A percentile compares a stretch with the other conserved stretches of the same genome.
phyloP scores from a whole-genome alignment of 2,113 vertebrate genomes.

The Pygathrix nemaeus region DNA sequence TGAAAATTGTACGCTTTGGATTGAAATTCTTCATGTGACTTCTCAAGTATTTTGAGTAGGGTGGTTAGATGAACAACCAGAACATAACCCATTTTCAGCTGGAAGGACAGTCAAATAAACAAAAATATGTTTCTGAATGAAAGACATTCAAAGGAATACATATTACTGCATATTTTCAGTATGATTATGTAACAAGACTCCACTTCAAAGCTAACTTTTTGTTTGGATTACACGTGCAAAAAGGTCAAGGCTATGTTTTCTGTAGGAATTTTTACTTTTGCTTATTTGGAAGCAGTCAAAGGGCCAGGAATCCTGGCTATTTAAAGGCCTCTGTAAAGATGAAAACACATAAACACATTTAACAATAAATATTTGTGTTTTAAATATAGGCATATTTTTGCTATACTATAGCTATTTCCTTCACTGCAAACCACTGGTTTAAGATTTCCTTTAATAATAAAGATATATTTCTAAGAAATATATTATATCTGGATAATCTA shows the following conservation, averaged over 20 bases:
- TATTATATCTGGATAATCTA: neutral
- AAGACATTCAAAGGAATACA: constrained; percentile 66
- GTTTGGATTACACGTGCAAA: constrained; percentile 55
- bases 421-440: neutral
- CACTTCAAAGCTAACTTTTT: constrained; percentile 66
- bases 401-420: neutral
- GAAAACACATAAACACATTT: constrained; percentile 3
- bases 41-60: constrained; percentile 63
- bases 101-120: constrained; percentile 52
- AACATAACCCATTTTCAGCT: constrained; percentile 60
- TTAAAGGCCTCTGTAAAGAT: neutral
- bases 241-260: constrained; percentile 65
- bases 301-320: constrained; percentile 8
- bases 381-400: constrained; percentile 16
- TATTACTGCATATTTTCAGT: constrained; percentile 59
- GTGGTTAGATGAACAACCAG: constrained; percentile 56
- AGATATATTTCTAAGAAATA: constrained; percentile 32
- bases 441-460: constrained; percentile 28
- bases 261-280: constrained; percentile 56
- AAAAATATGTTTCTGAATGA: constrained; percentile 65
- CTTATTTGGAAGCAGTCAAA: constrained; percentile 52
- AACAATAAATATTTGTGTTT: neutral
- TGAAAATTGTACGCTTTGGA: constrained; percentile 32
- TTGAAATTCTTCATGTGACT: constrained; percentile 46
- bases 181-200: constrained; percentile 55